Evolutionary conservation across 1,140 invertebrate genomes (phyloP), one percentile per base, ranked within the genome.

Genomic region (Diachasmimorpha longicaudata): DNA sequence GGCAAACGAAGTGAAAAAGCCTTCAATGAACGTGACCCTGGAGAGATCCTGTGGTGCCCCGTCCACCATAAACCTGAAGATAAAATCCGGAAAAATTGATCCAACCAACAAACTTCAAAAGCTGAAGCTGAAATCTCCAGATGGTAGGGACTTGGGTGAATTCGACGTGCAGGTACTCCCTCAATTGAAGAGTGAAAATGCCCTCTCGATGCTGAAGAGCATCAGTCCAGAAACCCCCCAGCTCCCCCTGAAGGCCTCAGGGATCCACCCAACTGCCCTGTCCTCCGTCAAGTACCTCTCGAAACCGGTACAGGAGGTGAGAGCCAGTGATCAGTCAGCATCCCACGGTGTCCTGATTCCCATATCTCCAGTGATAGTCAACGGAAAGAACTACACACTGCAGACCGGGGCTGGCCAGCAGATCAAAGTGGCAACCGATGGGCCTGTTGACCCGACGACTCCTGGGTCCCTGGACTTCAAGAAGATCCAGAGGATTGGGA

Each of bases 121-220:
- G n/a, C 48, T 79, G 1, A 79, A 75, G 63, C 75, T 77, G 9
- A 77, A 72, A 31, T 37, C 36, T 25, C 23, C 68, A 5, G 70
- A 79, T 52, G 78, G 78, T 0, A 13, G 69, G 16, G 75, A 79
- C 21, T 21, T 77, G 3, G 78, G 77, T 0, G 68, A 79, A 31
- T 70, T 76, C 4, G 52, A 77, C 39, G 69, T 77, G 0, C 69
- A 72, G 68, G 68, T 75, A 44, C 23, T 77, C 23, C 72, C 75
- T 13, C 25, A 42, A n/a, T 11, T 36, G 13, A 63, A 63, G n/a
- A 48, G 70, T 6, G 68, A 70, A 23, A 76, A 76, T 21, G 63
- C 74, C 21, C 52, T 70, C 44, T 39, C 36, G n/a, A n/a, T 70
- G 21, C 44, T 52, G 39, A 42, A 42, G 9, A 42, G 9, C 39